Percentiles rank a stretch among this genome's conserved stretches.
These are phyloP conservation scores for Tetranychus urticae DNA, from an alignment of 1,140 invertebrate species.

Conservation along the genomic window DNA sequence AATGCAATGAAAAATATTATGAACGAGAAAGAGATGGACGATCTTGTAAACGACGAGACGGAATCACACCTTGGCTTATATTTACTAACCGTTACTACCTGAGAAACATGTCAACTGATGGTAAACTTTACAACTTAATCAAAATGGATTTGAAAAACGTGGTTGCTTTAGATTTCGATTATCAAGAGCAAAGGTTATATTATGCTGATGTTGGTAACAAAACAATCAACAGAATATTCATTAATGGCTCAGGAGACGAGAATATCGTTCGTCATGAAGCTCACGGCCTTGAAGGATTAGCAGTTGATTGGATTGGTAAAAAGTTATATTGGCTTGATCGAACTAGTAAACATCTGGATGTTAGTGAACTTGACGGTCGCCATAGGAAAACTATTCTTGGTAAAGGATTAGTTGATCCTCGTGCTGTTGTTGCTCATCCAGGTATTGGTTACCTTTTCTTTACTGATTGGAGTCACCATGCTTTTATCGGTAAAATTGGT, in stretches of 20 bases:
- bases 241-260: slow-evolving; percentile 31
- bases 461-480: slow-evolving; percentile 80
- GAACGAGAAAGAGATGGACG: slow-evolving; percentile 56
- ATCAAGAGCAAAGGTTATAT: slow-evolving; percentile 54
- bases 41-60: slow-evolving; percentile 66
- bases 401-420: slow-evolving; percentile 57
- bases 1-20: slow-evolving; percentile 81
- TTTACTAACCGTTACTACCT: slow-evolving; percentile 97
- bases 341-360: slow-evolving; percentile 76
- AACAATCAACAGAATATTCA: slow-evolving; percentile 41
- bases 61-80: slow-evolving; percentile 54
- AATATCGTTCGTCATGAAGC: slow-evolving; percentile 74
- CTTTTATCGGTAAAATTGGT: slow-evolving; percentile 88
- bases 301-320: slow-evolving; percentile 83
- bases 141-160: slow-evolving; percentile 90
- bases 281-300: slow-evolving; percentile 76
- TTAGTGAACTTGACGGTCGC: slow-evolving; percentile 69
- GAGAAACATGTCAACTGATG: slow-evolving; percentile 77
- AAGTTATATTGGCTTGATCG: slow-evolving; percentile 96
- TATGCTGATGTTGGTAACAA: slow-evolving; percentile 86
- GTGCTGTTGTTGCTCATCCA: slow-evolving; percentile 82
- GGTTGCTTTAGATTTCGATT: slow-evolving; percentile 82
- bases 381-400: slow-evolving; percentile 62
- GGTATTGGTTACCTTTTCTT: slow-evolving; percentile 72
- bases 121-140: slow-evolving; percentile 53